Percentiles rank a stretch among this genome's conserved stretches.
Conservation (phyloP, 2,888 invertebrate genomes). For the Alloscopus bannaensis region DNA sequence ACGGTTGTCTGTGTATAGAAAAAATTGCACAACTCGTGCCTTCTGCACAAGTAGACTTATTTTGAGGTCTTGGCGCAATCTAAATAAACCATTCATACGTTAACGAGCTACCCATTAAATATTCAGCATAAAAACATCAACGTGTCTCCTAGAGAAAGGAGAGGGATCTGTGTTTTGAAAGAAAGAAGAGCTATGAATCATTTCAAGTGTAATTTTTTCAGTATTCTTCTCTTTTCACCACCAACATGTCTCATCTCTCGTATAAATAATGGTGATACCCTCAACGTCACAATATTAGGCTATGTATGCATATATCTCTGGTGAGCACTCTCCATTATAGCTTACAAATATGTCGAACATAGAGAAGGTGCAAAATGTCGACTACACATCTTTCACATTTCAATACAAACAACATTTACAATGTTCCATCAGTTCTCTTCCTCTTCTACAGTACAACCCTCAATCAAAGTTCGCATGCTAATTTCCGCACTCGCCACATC, state of each 20-base stretch:
- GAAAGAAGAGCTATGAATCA: conserved; percentile 58
- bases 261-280: conserved; percentile 26
- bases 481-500: conserved; percentile 57
- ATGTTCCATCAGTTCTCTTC: conserved; percentile 13
- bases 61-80: conserved; percentile 57
- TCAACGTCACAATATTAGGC: conserved; percentile 25
- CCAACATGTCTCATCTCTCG: conserved; percentile 41
- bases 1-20: not conserved
- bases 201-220: conserved; percentile 35
- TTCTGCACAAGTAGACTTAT: conserved; percentile 46
- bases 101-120: conserved; percentile 63
- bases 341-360: conserved; percentile 33
- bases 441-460: conserved; percentile 8
- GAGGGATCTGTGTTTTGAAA: conserved; percentile 36
- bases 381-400: conserved; percentile 53
- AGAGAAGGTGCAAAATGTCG: conserved; percentile 73
- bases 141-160: conserved; percentile 35
- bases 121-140: conserved; percentile 61
- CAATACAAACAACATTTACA: conserved; percentile 47
- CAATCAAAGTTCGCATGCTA: conserved; percentile 34
- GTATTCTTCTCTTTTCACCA: conserved; percentile 26
- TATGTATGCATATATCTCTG: no score
- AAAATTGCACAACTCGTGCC: conserved; percentile 35
- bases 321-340: conserved; percentile 17
- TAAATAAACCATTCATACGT: conserved; percentile 66